Evolutionary conservation across 2,888 invertebrate species (phyloP), one percentile per base, ranked within the genome.

Genomic region (Tipula lateralis): DNA sequence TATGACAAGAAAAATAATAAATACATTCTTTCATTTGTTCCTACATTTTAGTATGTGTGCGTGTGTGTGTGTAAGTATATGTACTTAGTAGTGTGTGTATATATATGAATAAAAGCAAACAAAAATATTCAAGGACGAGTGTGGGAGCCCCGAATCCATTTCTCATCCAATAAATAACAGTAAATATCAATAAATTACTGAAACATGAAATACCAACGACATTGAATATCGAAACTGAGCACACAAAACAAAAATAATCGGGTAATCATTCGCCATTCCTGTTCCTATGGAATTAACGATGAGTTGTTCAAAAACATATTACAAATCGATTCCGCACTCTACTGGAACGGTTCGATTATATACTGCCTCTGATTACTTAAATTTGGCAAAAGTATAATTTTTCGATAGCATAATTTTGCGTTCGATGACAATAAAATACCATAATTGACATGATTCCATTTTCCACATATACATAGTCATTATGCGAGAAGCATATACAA

Each of bases 101-200:
- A n/a, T 39, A 1, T 39, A 39, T 39, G n/a, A 2, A 39, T n/a
- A 39, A 34, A 13, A 24, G 0, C 2, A 39, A 66, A 19, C 19
- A 66, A 7, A 66, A 9, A 50, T 19, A 19, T 9, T 66, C 66
- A 66, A 24, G 66, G 66, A 66, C 66, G 66, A 66, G 66, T 2
- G 24, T 66, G 66, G 66, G 24, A 66, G 66, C 66, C 66, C 13
- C 24, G 12, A 66, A 66, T 24, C 66, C 66, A 66, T 66, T 24
- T 66, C 66, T 66, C 16, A 50, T 50, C 44, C 44, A 50, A 50
- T 50, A 50, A 50, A 50, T 50, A 50, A 50, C 44, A 50, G 66
- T 66, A 66, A 66, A 66, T 66, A 66, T 66, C 66, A 66, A 66
- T 66, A 66, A 66, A 66, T 66, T 66, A 66, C 66, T 66, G 66